Base-by-base conservation (phyloP, 2,888 invertebrate species). In the Idaea aversata region DNA sequence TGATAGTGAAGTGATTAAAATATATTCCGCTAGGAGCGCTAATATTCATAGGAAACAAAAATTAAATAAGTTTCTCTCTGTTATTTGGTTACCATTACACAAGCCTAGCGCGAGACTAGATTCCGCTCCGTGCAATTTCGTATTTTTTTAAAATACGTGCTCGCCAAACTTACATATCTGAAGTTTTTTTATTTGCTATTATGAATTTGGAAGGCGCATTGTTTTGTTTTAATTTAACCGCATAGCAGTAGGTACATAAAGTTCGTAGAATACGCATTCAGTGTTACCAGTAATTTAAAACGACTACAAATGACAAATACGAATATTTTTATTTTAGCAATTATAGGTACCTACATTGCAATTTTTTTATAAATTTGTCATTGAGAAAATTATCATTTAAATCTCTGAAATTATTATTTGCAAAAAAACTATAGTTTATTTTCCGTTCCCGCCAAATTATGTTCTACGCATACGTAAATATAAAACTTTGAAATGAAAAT, bases 161-260 rank as follows among this genome's bases (percentile, higher is more conserved):
- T 25, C 25, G 25, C 25, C 25, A 25, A 25, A 25, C 25, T 25
- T 25, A 25, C 25, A n/a, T 25, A 3, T 2, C 25, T 25, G 25
- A 25, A 25, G 25, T 25, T 25, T 25, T n/a, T 25, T 25, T 25
- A 25, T 25, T 47, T 47, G 47, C 47, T 47, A 47, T 71, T 66
- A 62, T 61, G 69, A 57, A 64, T 67, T 62, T 59, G 67, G 25
- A 68, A 60, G 67, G 65, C 61, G 58, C 64, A 61, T 65, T 58
- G 66, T 66, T 68, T 66, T 70, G 61, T 68, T 76, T 75, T 75
- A 71, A 79, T 79, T 77, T 84, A 83, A 84, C 89, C 86, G 89
- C 89, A 90, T 89, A 88, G 88, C 89, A 81, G 87, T 82, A 88
- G 7, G 7, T 47, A 47, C 13, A 81, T 79, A 81, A 80, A 82